Conservation (phyloP, 2,797 vertebrate genomes). For the Pelochelys cantorii region DNA sequence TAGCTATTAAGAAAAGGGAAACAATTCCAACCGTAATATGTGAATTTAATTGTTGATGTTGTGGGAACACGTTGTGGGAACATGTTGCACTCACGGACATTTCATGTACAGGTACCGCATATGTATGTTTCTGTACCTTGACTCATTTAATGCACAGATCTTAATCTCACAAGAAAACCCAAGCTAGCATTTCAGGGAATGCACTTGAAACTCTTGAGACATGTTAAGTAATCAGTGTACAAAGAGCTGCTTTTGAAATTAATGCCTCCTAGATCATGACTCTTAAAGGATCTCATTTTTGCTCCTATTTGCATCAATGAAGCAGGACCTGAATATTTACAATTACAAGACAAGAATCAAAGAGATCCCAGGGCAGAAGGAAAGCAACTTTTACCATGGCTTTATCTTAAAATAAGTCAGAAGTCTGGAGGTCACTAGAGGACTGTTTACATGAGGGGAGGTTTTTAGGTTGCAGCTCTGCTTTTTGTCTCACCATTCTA, state of each 20-base stretch:
- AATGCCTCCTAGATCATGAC: background rate
- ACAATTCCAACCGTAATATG: slow-evolving; percentile 16
- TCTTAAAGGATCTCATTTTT: background rate
- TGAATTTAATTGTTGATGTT: fast-evolving
- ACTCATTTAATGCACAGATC: background rate
- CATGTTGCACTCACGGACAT: background rate
- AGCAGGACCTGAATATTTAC: slow-evolving; percentile 16
- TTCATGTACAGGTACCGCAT: background rate
- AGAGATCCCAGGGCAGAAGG: slow-evolving; percentile 9
- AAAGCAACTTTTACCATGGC: slow-evolving; percentile 52
- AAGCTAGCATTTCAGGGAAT: fast-evolving
- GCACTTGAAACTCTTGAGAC: background rate
- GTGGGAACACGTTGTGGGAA: background rate
- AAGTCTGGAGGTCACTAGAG: slow-evolving; percentile 7
- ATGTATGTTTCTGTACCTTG: background rate
- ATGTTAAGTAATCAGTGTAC: background rate
- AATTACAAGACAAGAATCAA: slow-evolving; percentile 49
- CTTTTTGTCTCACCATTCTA: slow-evolving; percentile 39
- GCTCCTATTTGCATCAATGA: background rate
- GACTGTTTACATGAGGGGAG: slow-evolving; percentile 15
- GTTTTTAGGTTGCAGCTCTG: background rate
- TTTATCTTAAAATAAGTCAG: slow-evolving; percentile 48
- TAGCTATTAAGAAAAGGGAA: slow-evolving; percentile 65
- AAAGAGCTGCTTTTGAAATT: background rate
- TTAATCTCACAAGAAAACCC: background rate